Base-by-base conservation (phyloP, 2,888 invertebrate species). In the Diarsia mendica region DNA sequence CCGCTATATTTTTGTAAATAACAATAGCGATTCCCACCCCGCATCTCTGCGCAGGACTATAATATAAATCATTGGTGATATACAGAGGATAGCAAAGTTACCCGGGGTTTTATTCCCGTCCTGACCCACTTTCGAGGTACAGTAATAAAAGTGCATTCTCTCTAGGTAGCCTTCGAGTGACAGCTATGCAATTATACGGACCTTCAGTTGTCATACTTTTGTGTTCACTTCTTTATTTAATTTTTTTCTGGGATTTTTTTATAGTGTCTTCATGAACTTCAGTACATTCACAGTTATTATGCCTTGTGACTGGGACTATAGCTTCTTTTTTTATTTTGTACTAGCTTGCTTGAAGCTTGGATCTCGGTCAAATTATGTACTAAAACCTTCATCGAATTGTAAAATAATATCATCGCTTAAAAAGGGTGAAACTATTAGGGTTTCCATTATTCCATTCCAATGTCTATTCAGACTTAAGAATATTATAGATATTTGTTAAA, bases 21-120 rank as follows among this genome's bases (percentile, higher is more conserved):
- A 82, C 82, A 88, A 85, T 81, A 72, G 78, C 71, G n/a, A 75
- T 82, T 80, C 28, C 44, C 63, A 63, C 63, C 80, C 72, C 80
- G 78, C 77, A 83, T 82, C 79, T 84, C 80, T 85, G 71, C 78
- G 51, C 78, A 81, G 73, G 80, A 86, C 85, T 77, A 87, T 89
- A 88, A 82, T 88, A 89, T 90, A 90, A 90, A 91, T 90, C 89
- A 90, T 90, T 87, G 86, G 82, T 79, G 84, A 85, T 90, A 86
- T 81, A 87, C 84, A 80, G 77, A 85, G 88, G 86, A 85, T 83
- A 80, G 86, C 72, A 67, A 80, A 79, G 72, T 77, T 82, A 72
- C 67, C 69, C 79, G 77, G 63, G 84, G 83, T 89, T 90, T 90
- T 91, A 90, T 89, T 85, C 87, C 80, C 79, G 82, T 74, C 79